Evolutionary conservation across 1,140 invertebrate genomes (phyloP), one percentile per base, ranked within the genome.

Genomic region (Plectrocnemia conspersa): DNA sequence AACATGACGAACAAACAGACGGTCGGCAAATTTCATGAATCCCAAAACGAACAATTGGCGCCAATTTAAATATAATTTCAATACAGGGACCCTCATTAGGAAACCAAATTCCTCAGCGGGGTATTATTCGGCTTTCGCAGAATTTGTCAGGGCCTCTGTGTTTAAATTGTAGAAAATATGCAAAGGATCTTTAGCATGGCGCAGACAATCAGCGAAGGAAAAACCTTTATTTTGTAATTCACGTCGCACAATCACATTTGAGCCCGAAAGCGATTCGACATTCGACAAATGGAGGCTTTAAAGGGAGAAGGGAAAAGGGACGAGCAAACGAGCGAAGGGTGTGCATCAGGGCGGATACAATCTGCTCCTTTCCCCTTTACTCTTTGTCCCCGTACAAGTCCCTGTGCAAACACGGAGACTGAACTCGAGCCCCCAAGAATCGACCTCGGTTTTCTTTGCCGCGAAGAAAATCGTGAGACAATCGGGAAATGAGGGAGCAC

Each of bases 231-330:
- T 45, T 45, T 23, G 5, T 45, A 19, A 45, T 45, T 45, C 42
- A 16, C 42, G 22, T 45, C 35, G 35, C 35, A 38, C 35, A 38
- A 38, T 38, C 35, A 38, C 35, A 38, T 45, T 23, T 19, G 5
- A 22, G 42, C 42, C 25, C 42, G 25, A 45, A 45, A 45, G 42
- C 42, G 42, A 38, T 38, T 38, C 35, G 35, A 45, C 42, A 45
- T 45, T 23, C 42, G 42, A 45, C 42, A 45, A 45, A 45, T 45
- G 42, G 42, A 45, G 21, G 42, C 42, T 45, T 25, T 22, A 25
- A n/a, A 19, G 21, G 19, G 5, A 10, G 42, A 23, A 45, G 13
- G 13, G 5, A 23, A 21, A 23, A 10, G 38, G 11, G 38, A 19
- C 11, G 18, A 41, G 18, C 11, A 18, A 19, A 18, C 15, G 11